Evolutionary conservation across 1,140 invertebrate species (phyloP).

Genomic region (Plectus sambesii): DNA sequence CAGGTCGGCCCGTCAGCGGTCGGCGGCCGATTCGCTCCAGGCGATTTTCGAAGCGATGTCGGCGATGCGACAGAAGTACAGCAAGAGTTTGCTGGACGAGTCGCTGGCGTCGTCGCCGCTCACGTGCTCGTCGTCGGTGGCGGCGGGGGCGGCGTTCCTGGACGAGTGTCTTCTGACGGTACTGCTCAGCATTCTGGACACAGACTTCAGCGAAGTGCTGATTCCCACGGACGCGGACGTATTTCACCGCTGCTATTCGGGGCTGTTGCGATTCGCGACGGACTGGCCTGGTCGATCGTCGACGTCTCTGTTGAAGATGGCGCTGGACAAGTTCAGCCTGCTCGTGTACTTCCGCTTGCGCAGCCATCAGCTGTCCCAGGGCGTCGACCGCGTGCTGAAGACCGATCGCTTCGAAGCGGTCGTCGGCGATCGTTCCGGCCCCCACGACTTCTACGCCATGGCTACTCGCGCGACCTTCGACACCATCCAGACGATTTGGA

Average conservation of each 20-base stretch:
- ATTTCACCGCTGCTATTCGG: conserved; percentile 2
- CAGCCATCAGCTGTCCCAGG: conserved; percentile 10
- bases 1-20: too few relatives aligned
- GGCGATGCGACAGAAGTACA: too few relatives aligned
- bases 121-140: too few relatives aligned
- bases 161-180: conserved; percentile 21
- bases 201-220: conserved; percentile 7
- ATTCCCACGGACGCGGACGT: conserved; percentile 1
- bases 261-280: not conserved
- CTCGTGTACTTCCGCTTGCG: conserved; percentile 22
- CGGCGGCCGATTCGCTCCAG: too few relatives aligned
- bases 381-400: not conserved
- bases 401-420: not conserved
- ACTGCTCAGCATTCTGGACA: conserved; percentile 18
- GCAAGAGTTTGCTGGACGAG: too few relatives aligned
- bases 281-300: not conserved
- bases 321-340: conserved; percentile 24
- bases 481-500: conserved; percentile 18
- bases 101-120: too few relatives aligned
- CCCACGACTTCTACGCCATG: not conserved
- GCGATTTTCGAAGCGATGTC: too few relatives aligned
- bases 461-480: conserved; percentile 51
- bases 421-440: not conserved
- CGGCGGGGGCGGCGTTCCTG: conserved; percentile 11
- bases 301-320: conserved; percentile 11